These are phyloP conservation scores for Cyprinodon brontotheroides DNA, from an alignment of 2,113 vertebrate species.

Conservation along the genomic window DNA sequence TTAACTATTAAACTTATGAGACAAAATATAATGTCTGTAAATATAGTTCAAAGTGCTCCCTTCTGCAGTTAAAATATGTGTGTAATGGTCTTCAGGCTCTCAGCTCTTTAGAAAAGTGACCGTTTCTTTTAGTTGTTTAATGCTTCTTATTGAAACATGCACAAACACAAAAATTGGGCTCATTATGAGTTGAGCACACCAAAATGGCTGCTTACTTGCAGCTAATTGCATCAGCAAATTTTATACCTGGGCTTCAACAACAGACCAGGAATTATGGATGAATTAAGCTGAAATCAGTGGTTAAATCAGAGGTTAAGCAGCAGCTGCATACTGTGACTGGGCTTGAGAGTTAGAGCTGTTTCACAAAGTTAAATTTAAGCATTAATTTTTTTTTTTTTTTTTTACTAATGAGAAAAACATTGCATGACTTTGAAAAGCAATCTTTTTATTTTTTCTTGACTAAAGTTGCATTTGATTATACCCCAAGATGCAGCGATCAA, in stretches of 20 bases:
- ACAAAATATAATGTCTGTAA: conserved; percentile 1
- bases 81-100: conserved; percentile 21
- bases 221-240: conserved; percentile 37
- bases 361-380: neutral
- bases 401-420: conserved; percentile 8
- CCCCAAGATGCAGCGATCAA: neutral
- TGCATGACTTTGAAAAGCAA: conserved; percentile 4
- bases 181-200: conserved; percentile 5
- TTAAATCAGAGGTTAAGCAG: conserved; percentile 39
- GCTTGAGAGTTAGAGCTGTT: conserved; percentile 33
- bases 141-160: conserved; percentile 4
- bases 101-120: conserved; percentile 29
- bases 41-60: conserved; percentile 27
- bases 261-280: conserved; percentile 28
- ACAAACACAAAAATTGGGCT: conserved; percentile 14
- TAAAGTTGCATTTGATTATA: neutral
- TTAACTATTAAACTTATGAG: too few relatives aligned
- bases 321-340: conserved; percentile 40
- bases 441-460: conserved; percentile 7
- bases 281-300: conserved; percentile 50
- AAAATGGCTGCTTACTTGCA: conserved; percentile 23
- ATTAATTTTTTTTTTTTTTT: neutral
- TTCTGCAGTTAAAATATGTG: conserved; percentile 2
- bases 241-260: conserved; percentile 24
- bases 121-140: conserved; percentile 21